phyloP scores from a whole-genome alignment of 2,797 vertebrate genomes.

The Crax fasciolata region DNA sequence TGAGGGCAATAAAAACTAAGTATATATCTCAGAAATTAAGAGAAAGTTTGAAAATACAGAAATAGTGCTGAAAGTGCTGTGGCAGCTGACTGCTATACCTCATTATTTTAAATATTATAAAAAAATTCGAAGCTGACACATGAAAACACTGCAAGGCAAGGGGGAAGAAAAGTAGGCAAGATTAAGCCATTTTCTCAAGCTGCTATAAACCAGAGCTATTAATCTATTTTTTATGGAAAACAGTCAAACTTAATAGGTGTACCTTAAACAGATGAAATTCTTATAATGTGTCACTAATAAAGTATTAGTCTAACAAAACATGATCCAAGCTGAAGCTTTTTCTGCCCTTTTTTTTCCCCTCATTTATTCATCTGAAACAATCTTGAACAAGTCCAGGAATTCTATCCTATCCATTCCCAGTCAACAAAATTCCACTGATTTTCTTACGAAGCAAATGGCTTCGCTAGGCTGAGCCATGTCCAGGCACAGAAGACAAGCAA shows the following conservation, averaged over 20 bases:
- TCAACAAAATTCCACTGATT: not conserved
- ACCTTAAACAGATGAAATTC: not conserved
- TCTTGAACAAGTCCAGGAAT: not conserved
- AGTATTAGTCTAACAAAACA: not conserved
- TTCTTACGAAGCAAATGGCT: not conserved
- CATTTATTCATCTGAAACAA: not conserved
- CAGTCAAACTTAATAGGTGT: not conserved
- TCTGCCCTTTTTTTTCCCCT: not conserved
- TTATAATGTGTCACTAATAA: not conserved
- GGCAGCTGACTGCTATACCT: not conserved
- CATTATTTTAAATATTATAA: not conserved
- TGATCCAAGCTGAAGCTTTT: not conserved
- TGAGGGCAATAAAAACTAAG: not conserved
- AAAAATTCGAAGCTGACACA: not conserved
- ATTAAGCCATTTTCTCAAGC: not conserved
- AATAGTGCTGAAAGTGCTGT: not conserved
- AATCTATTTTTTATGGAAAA: not conserved
- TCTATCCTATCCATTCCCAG: not conserved
- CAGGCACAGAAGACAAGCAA: not conserved
- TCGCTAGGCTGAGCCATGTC: rapidly evolving
- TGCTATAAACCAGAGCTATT: not conserved
- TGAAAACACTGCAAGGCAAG: not conserved
- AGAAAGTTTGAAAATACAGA: not conserved
- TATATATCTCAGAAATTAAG: not conserved
- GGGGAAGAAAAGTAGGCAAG: conserved; percentile 3